These are phyloP conservation scores for Rhorus exstirpatorius DNA, from an alignment of 2,888 invertebrate genomes.

Conservation along the genomic window DNA sequence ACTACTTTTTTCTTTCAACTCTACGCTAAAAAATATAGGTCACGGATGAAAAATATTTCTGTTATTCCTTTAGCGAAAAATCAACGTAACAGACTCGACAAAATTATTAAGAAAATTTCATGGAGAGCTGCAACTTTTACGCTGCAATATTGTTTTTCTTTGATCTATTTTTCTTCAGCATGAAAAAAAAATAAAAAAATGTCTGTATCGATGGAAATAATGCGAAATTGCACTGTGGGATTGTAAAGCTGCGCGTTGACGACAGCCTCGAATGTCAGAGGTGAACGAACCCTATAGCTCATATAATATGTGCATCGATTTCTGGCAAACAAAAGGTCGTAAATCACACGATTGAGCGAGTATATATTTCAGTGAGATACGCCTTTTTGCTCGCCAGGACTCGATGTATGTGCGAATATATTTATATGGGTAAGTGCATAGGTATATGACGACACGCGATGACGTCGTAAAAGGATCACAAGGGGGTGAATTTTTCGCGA, in stretches of 20 bases:
- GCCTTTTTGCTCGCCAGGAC: neutral
- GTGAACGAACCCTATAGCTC: constrained; percentile 59
- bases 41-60: too few relatives aligned
- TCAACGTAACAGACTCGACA: too few relatives aligned
- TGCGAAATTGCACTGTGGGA: constrained; percentile 7
- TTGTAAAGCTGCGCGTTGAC: constrained; percentile 35
- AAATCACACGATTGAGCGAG: constrained; percentile 13
- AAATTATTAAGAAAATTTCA: too few relatives aligned
- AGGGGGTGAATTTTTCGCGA: constrained; percentile 58
- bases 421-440: neutral
- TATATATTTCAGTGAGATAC: neutral
- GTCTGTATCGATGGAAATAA: constrained; percentile 17
- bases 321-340: neutral
- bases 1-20: too few relatives aligned
- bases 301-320: neutral
- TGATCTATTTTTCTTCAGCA: too few relatives aligned
- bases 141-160: too few relatives aligned
- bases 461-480: constrained; percentile 45
- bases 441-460: constrained; percentile 42
- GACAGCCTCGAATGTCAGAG: constrained; percentile 59
- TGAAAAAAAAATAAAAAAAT: too few relatives aligned
- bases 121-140: too few relatives aligned
- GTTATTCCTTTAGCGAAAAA: too few relatives aligned
- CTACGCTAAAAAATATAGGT: too few relatives aligned
- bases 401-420: neutral